Evolutionary conservation across 2,888 invertebrate genomes (phyloP), one percentile per base, ranked within the genome.

Genomic region (Asteroscopus sphinx): DNA sequence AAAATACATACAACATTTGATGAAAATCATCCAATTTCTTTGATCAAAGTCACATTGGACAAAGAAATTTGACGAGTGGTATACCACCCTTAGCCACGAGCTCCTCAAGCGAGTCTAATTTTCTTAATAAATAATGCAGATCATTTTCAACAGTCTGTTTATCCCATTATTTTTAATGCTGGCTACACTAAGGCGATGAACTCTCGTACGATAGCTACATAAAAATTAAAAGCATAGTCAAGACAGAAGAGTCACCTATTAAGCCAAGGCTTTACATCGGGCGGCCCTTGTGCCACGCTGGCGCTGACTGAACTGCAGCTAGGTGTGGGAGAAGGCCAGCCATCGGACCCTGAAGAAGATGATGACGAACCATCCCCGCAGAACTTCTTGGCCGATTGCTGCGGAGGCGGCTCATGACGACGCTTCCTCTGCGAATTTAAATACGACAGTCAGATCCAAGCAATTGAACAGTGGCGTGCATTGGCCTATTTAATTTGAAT

Each of bases 251-350:
- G n/a, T 12, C 63, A 93, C 93, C 86, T 89, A 65, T 80, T 88
- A 0, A 94, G 81, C 93, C 93, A 94, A 33, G 87, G 89, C 48
- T 88, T 89, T 1, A 93, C 63, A 25, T 93, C 92, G 0, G 92
- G 86, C 0, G 92, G 88, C 2, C 84, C 83, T 37, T 83, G 84
- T 0, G 68, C 30, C 9, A 16, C 36, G 28, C 59, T 64, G 44
- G 63, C 26, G 13, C 68, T 57, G 3, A 57, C 33, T 4, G 73
- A 56, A 30, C 77, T 73, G n/a, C 77, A 66, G 11, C 78, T 51
- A 5, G 83, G 63, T 32, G 67, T 69, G 9, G 77, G 68, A 5
- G 80, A 63, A n/a, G 71, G 46, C 83, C 82, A 80, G 30, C 64
- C 62, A 44, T 86, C 86, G 0, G 77, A 57, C 1, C 47, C 54